A percentile compares a stretch with the other conserved stretches of the same genome.
phyloP scores from a whole-genome alignment of 2,113 vertebrate genomes.

The Chaenogobius annularis region DNA sequence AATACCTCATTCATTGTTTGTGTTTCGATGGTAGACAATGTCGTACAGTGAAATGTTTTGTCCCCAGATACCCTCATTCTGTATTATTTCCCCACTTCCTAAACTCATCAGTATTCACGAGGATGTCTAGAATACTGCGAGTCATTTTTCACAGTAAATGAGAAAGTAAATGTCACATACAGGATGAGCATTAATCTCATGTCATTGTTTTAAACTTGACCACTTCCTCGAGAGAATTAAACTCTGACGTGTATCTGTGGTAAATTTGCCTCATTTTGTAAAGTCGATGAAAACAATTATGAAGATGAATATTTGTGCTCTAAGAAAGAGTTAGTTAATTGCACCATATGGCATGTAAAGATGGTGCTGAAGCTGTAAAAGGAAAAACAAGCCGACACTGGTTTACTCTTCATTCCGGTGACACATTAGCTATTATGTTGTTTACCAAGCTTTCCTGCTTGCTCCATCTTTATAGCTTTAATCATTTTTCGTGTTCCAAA shows the following conservation, averaged over 20 bases:
- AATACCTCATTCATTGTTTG: background rate
- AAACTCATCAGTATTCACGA: conserved; percentile 60
- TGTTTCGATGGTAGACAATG: background rate
- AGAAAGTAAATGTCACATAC: conserved; percentile 64
- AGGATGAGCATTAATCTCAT: conserved; percentile 63
- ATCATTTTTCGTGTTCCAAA: too few species aligned
- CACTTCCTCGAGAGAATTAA: conserved; percentile 31
- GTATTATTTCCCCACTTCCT: background rate
- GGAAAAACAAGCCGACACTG: background rate
- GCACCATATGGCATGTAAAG: background rate
- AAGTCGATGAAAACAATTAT: background rate
- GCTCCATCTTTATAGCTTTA: too few species aligned
- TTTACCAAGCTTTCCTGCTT: too few species aligned
- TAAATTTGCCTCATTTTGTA: background rate
- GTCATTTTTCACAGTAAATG: conserved; percentile 54
- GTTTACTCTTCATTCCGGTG: background rate
- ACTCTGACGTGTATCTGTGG: background rate
- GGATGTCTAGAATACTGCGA: conserved; percentile 24
- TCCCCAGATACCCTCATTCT: background rate
- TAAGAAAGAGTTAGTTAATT: background rate
- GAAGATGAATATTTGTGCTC: background rate
- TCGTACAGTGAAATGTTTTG: background rate
- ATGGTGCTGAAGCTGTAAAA: background rate
- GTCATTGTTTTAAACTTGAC: conserved; percentile 58
- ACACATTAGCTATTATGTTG: conserved; percentile 5